phyloP scores from a whole-genome alignment of 92 coral and sea anemone genomes.

The Porites lobata region DNA sequence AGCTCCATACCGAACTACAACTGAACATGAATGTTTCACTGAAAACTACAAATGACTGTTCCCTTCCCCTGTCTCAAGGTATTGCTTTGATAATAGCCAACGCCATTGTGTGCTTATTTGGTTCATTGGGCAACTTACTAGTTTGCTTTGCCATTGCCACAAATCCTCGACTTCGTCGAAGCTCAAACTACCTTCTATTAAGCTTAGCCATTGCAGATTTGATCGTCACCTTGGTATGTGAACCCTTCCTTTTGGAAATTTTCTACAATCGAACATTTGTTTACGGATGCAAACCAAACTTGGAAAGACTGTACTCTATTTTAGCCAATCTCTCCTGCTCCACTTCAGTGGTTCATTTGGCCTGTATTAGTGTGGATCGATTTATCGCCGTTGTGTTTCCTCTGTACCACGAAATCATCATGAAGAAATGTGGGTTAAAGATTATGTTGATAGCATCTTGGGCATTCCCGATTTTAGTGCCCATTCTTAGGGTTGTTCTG shows the following conservation, averaged over 20 bases:
- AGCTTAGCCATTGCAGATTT: constrained; percentile 72
- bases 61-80: constrained; percentile 23
- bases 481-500: neutral
- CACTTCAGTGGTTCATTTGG: constrained; percentile 44
- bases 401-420: constrained; percentile 40
- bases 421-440: constrained; percentile 54
- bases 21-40: neutral
- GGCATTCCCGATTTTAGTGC: constrained; percentile 38
- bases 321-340: constrained; percentile 55
- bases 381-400: constrained; percentile 53
- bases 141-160: constrained; percentile 51
- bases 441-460: constrained; percentile 46
- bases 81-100: constrained; percentile 25
- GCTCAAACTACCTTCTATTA: constrained; percentile 61
- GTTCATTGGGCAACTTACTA: constrained; percentile 61
- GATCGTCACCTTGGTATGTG: constrained; percentile 59
- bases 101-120: constrained; percentile 41
- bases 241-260: constrained; percentile 42
- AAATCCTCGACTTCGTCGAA: constrained; percentile 58
- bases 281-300: constrained; percentile 34
- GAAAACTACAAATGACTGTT: neutral
- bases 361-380: constrained; percentile 68
- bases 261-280: constrained; percentile 34
- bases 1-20: too few species aligned
- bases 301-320: constrained; percentile 39